Conservation (phyloP, 2,888 invertebrate species). For the Rhodophaea formosa region DNA sequence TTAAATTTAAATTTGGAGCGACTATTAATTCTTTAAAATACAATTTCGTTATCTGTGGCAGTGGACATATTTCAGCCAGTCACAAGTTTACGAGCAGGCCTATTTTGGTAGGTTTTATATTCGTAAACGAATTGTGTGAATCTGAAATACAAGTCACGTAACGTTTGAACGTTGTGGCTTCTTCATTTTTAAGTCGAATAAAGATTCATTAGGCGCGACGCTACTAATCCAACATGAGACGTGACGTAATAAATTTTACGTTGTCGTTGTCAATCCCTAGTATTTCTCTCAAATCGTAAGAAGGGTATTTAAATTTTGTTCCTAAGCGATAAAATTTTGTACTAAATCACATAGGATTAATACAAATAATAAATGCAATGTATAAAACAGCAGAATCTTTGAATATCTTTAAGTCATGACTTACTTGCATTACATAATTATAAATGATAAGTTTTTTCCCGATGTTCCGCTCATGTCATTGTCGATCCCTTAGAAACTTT, state of each 20-base stretch:
- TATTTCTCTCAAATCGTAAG: neutral
- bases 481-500: too few species aligned
- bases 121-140: neutral
- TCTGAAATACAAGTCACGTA: constrained; percentile 12
- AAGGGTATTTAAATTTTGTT: constrained; percentile 2
- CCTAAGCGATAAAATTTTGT: neutral
- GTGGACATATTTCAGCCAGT: neutral
- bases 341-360: neutral
- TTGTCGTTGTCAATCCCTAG: neutral
- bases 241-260: constrained; percentile 16
- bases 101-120: neutral
- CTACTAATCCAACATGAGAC: constrained; percentile 15
- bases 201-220: constrained; percentile 14
- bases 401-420: too few species aligned
- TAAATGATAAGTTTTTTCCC: too few species aligned
- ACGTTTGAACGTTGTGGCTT: constrained; percentile 8
- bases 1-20: neutral
- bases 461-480: too few species aligned
- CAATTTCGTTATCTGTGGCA: neutral
- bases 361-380: too few species aligned
- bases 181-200: constrained; percentile 13
- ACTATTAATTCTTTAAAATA: neutral
- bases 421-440: too few species aligned
- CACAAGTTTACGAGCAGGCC: neutral
- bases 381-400: too few species aligned